These are phyloP conservation scores for Lamprotornis superbus DNA, from an alignment of 2,113 vertebrate genomes.

Conservation along the genomic window DNA sequence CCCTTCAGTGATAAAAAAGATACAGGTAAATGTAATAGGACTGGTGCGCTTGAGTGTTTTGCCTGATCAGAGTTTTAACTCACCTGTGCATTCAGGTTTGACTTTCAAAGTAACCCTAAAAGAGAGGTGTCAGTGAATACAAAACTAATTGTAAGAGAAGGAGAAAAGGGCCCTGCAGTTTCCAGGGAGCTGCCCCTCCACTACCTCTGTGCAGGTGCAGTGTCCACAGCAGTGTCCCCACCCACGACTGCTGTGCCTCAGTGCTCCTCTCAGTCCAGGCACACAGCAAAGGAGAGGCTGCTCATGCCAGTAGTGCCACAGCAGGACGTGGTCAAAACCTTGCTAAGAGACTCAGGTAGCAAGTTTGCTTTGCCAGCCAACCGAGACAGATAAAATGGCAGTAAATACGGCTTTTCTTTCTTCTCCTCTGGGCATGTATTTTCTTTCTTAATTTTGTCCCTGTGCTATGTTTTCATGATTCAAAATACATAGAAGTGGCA, in stretches of 20 bases:
- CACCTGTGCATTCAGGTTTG: not conserved
- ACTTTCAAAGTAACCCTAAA: not conserved
- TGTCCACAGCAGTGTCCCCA: too few relatives aligned
- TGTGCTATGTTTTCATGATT: not conserved
- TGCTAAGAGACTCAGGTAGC: not conserved
- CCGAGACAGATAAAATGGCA: not conserved
- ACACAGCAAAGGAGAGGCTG: not conserved
- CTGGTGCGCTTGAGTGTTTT: not conserved
- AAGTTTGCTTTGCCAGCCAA: not conserved
- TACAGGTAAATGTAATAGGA: not conserved
- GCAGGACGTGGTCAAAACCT: not conserved
- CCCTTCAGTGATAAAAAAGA: not conserved
- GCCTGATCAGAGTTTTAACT: not conserved
- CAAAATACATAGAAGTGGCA: not conserved
- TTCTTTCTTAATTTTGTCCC: not conserved
- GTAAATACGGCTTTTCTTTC: not conserved
- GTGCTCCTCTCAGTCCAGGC: not conserved
- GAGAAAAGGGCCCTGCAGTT: not conserved
- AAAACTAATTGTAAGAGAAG: not conserved
- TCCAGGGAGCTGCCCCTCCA: not conserved
- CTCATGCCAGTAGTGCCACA: not conserved
- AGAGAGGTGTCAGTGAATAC: not conserved
- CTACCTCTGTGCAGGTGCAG: rapidly evolving
- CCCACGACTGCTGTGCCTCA: rapidly evolving
- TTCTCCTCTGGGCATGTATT: not conserved